phyloP scores from a whole-genome alignment of 2,797 vertebrate genomes.

The Delichon dasypus region DNA sequence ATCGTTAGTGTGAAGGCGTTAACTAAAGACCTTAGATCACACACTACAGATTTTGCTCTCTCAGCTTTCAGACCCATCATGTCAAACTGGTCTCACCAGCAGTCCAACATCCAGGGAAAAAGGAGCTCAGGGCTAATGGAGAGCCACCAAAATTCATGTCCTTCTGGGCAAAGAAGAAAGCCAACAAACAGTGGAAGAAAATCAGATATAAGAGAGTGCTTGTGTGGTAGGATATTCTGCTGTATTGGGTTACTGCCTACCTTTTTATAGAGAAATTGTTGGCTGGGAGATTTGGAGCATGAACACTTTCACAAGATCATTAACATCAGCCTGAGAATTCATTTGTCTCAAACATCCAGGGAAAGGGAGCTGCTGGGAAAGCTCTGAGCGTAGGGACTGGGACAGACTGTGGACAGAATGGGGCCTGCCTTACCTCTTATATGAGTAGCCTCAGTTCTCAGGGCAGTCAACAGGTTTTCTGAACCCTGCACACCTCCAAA shows the following conservation, averaged over 20 bases:
- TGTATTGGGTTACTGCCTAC: background rate
- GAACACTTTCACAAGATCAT: background rate
- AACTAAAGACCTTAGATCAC: background rate
- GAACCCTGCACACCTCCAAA: background rate
- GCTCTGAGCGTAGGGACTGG: accelerated
- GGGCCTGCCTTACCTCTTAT: background rate
- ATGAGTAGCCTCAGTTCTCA: background rate
- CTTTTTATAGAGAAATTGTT: background rate
- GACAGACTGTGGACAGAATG: background rate
- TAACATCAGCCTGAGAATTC: background rate
- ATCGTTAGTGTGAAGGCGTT: background rate
- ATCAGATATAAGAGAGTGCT: background rate
- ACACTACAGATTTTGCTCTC: background rate
- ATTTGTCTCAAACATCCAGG: background rate
- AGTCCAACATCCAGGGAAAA: background rate
- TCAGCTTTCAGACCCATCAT: background rate
- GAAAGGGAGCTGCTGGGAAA: background rate
- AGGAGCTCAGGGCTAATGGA: background rate
- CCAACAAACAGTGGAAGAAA: background rate
- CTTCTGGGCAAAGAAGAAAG: background rate
- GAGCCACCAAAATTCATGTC: background rate
- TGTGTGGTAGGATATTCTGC: background rate
- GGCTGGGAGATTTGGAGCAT: background rate
- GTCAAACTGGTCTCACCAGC: background rate
- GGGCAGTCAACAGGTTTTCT: background rate